A percentile compares a stretch with the other conserved stretches of the same genome.
phyloP scores from a whole-genome alignment of 1,140 invertebrate species.

The Drosophila chauvacae region DNA sequence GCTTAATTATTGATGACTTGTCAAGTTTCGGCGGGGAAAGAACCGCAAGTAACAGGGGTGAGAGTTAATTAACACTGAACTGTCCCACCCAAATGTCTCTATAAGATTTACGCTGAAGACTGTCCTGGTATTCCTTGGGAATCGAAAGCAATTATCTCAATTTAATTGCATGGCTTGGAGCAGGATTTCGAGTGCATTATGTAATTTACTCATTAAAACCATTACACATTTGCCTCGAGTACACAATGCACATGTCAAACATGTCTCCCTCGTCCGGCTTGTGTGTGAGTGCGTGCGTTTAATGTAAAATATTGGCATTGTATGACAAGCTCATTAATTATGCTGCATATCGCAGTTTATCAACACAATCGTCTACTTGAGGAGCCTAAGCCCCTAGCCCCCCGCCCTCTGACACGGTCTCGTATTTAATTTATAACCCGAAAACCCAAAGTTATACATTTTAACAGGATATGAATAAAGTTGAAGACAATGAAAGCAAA shows the following conservation, averaged over 20 bases:
- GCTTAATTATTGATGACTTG: conserved; percentile 51
- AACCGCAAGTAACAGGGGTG: conserved; percentile 27
- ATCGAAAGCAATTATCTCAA: conserved; percentile 51
- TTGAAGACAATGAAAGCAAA: conserved; percentile 83
- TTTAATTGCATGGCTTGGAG: conserved; percentile 59
- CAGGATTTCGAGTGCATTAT: conserved; percentile 61
- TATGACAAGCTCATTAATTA: conserved; percentile 81
- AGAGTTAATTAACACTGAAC: conserved; percentile 38
- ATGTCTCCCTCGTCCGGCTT: conserved; percentile 34
- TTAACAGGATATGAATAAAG: conserved; percentile 83
- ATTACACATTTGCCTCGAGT: conserved; percentile 60
- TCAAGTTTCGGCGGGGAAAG: conserved; percentile 15
- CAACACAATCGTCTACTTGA: conserved; percentile 78
- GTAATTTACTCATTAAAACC: conserved; percentile 75
- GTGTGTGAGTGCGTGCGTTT: conserved; percentile 46
- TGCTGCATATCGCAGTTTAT: conserved; percentile 80
- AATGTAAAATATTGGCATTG: conserved; percentile 81
- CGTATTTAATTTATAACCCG: conserved; percentile 82
- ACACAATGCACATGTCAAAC: conserved; percentile 56
- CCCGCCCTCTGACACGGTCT: not conserved
- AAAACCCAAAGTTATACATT: conserved; percentile 83
- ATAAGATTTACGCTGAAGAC: conserved; percentile 3
- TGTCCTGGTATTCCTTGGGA: conserved; percentile 16
- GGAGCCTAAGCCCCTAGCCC: conserved; percentile 11
- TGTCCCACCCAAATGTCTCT: conserved; percentile 10